A percentile compares a stretch with the other conserved stretches of the same genome.
Evolutionary conservation across 2,113 vertebrate species (phyloP).

Genomic region (Picathartes gymnocephalus): DNA sequence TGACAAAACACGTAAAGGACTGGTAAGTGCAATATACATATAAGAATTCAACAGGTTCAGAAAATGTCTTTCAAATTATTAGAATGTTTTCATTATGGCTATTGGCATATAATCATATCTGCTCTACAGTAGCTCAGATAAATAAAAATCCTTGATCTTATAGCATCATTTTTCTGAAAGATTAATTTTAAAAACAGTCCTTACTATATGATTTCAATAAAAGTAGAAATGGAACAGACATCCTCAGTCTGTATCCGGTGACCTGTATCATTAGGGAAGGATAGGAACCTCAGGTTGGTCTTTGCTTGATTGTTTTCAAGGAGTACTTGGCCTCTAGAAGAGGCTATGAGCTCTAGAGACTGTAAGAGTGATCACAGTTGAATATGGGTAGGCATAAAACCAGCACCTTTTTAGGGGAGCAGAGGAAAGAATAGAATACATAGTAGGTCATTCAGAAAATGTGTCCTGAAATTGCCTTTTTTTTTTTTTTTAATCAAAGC

Average conservation of each 20-base stretch:
- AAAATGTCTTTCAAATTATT: not conserved
- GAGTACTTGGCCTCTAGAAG: not conserved
- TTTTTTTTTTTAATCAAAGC: not conserved
- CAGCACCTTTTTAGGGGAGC: not conserved
- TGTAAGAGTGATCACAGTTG: not conserved
- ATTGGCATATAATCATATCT: not conserved
- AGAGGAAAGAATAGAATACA: not conserved
- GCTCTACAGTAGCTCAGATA: not conserved
- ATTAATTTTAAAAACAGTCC: not conserved
- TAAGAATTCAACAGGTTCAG: not conserved
- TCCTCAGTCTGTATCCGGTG: not conserved
- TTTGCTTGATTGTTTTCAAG: not conserved
- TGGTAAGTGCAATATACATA: not conserved
- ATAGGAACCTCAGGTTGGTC: not conserved
- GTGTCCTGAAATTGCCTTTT: not conserved
- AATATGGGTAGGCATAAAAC: not conserved
- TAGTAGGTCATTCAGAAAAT: not conserved
- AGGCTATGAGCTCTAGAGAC: not conserved
- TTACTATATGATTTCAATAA: not conserved
- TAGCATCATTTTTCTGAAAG: not conserved
- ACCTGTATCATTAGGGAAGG: not conserved
- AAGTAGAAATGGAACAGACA: not conserved
- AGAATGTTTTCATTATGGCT: not conserved
- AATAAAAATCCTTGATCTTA: not conserved
- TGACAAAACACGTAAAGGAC: not conserved